Base-by-base conservation (phyloP, 2,888 invertebrate genomes). In the Cremastobaeus sp. region DNA sequence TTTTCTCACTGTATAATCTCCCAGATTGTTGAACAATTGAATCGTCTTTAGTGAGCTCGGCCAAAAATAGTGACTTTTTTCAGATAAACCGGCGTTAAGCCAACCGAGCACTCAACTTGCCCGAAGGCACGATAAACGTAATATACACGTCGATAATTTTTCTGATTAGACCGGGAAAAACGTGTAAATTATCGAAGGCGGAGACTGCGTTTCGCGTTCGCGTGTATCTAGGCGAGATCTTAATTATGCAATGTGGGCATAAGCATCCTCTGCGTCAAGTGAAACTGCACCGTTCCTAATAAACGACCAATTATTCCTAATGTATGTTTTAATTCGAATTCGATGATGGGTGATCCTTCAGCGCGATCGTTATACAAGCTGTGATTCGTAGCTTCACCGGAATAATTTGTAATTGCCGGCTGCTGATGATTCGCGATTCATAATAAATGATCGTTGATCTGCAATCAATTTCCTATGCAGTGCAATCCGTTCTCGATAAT, bases 171-270 rank as follows among this genome's bases (percentile, higher is more conserved):
- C 41, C 57, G 50, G 34, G 57, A 18, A 50, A 57, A 59, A 35
- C 43, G 57, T 50, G 57, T 50, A 59, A 68, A 52, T 68, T 68
- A 68, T 59, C 68, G 43, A 25, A 68, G 66, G n/a, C 48, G 52
- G 41, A 18, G 47, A 20, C 47, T 66, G 52, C 20, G 59, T 59
- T 52, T 34, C 52, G 52, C 50, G 50, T 68, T 41, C 50, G 57
- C 68, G 68, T n/a, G n/a, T 68, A 68, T 68, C 68, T 50, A 50
- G 50, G 50, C 50, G 50, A 59, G 57, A 68, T 60, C 59, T 60
- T 60, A 69, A 69, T 69, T 69, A 54, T 60, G 60, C 59, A 60
- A 59, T 34, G 30, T 21, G 47, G 35, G 11, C 59, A 43, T 15
- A 14, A 59, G 59, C 37, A 52, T 60, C 54, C 30, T 69, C 25